Evolutionary conservation across 2,113 vertebrate species (phyloP).

Genomic region (Lepisosteus oculatus): DNA sequence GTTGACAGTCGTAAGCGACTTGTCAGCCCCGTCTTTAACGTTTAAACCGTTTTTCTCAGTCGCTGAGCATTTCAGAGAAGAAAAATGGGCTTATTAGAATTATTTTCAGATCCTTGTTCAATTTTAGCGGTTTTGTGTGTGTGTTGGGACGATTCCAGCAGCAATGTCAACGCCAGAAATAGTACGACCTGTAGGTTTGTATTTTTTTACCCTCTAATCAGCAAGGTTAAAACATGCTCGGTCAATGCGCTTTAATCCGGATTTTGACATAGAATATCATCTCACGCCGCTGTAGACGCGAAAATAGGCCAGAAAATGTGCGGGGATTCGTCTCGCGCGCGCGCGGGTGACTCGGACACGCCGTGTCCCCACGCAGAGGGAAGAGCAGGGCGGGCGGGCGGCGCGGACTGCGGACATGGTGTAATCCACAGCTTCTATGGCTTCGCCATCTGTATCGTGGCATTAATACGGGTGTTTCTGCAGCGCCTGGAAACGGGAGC

Average conservation of each 20-base stretch:
- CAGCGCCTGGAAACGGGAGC: conserved; percentile 53
- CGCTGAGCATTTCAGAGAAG: too few species aligned
- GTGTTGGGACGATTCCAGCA: too few species aligned
- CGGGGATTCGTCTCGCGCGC: conserved; percentile 49
- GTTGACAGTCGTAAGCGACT: too few species aligned
- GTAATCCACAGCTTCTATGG: conserved; percentile 53
- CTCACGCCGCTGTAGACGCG: conserved; percentile 52
- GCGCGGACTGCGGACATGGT: conserved; percentile 29
- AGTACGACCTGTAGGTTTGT: background rate
- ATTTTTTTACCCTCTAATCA: conserved; percentile 42
- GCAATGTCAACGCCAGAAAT: too few species aligned
- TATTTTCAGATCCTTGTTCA: too few species aligned
- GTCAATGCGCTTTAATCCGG: conserved; percentile 65
- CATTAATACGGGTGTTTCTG: conserved; percentile 41
- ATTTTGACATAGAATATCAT: conserved; percentile 69
- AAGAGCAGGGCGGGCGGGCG: conserved; percentile 52
- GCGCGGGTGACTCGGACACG: conserved; percentile 57
- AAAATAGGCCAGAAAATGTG: conserved; percentile 57
- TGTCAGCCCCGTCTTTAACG: too few species aligned
- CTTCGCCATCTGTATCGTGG: conserved; percentile 20
- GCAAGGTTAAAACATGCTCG: conserved; percentile 67
- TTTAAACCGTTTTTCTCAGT: too few species aligned
- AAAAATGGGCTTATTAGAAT: too few species aligned
- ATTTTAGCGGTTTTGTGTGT: too few species aligned
- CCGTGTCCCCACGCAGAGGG: conserved; percentile 47